A percentile compares a stretch with the other conserved stretches of the same genome.
Conservation (phyloP, 2,113 vertebrate species). For the Smithornis capensis region DNA sequence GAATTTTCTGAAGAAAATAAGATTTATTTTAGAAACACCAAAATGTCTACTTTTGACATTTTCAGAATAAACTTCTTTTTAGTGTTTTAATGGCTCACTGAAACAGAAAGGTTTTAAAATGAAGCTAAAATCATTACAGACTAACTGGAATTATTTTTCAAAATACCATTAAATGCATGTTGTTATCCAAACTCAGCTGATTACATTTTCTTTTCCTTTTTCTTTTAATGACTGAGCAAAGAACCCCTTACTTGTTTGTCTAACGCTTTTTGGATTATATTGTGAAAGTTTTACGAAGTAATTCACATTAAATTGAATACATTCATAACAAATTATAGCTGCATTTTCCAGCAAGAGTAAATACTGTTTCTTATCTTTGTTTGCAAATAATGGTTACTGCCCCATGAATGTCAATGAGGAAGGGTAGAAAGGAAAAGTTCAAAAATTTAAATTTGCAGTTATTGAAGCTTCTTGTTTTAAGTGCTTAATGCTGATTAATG, state of each 20-base stretch:
- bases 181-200: not conserved
- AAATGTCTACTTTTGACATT: not conserved
- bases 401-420: not conserved
- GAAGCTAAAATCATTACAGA: not conserved
- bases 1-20: not conserved
- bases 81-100: not conserved
- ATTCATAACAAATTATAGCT: slow-evolving; percentile 1
- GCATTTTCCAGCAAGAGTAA: slow-evolving; percentile 24
- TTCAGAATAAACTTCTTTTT: not conserved
- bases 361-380: not conserved
- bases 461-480: slow-evolving; percentile 18
- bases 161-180: not conserved
- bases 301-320: not conserved
- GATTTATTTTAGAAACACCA: not conserved
- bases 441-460: slow-evolving; percentile 24
- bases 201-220: not conserved
- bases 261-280: not conserved
- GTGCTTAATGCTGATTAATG: slow-evolving; percentile 27
- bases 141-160: not conserved
- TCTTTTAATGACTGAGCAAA: not conserved
- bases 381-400: not conserved
- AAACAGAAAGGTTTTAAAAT: not conserved
- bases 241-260: not conserved
- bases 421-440: not conserved
- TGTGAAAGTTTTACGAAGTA: not conserved